Percentiles rank a stretch among this genome's conserved stretches.
These are phyloP conservation scores for Ophthalmolycus amberensis DNA, from an alignment of 2,113 vertebrate species.

Conservation along the genomic window DNA sequence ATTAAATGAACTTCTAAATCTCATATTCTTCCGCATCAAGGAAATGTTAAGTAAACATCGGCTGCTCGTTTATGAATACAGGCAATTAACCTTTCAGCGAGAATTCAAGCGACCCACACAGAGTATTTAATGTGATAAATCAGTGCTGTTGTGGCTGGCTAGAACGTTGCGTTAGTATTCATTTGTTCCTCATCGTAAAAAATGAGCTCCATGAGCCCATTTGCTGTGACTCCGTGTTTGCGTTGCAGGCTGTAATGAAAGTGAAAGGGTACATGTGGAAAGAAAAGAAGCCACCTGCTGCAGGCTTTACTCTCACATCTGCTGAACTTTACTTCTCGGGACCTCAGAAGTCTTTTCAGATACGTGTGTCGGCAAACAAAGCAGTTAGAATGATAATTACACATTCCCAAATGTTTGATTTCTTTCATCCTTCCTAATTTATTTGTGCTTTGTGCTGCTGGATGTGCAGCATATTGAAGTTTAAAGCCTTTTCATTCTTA, in stretches of 20 bases:
- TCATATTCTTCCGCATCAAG: conserved; percentile 7
- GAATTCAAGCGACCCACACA: background rate
- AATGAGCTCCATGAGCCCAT: background rate
- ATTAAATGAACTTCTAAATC: background rate
- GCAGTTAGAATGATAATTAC: conserved; percentile 58
- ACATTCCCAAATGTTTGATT: conserved; percentile 70
- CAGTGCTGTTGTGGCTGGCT: background rate
- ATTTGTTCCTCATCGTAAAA: background rate
- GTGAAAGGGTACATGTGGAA: background rate
- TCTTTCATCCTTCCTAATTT: conserved; percentile 56
- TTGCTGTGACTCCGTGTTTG: conserved; percentile 4
- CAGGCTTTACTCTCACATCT: conserved; percentile 44
- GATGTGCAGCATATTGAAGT: conserved; percentile 62
- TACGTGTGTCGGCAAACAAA: conserved; percentile 54
- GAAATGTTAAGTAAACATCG: background rate
- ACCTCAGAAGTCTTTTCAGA: conserved; percentile 54
- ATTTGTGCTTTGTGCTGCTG: conserved; percentile 43
- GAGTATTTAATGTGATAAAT: background rate
- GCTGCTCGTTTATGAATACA: conserved; percentile 2
- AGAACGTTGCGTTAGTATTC: background rate
- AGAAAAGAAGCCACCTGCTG: conserved; percentile 31
- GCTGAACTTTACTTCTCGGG: conserved; percentile 55
- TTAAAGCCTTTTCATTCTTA: conserved; percentile 67
- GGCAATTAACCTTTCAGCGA: background rate
- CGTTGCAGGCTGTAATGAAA: conserved; percentile 17